phyloP scores from a whole-genome alignment of 2,113 vertebrate species.

The Cathartes aura region DNA sequence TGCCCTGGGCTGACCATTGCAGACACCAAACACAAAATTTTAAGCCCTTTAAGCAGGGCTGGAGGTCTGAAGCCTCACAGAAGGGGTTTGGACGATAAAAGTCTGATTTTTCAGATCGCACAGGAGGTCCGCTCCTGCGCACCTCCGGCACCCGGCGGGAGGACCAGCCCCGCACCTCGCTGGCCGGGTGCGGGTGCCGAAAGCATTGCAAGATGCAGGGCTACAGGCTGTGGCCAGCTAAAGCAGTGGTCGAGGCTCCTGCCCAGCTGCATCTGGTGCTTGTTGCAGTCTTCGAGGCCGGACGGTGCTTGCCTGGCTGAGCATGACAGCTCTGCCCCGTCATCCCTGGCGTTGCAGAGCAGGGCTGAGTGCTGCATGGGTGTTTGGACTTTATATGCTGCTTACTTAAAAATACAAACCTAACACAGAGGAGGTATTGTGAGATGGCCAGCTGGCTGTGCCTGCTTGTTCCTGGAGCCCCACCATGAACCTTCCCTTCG shows the following conservation, averaged over 20 bases:
- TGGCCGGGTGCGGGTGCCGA: accelerated
- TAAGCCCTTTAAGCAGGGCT: not conserved
- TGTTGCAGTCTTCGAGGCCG: accelerated
- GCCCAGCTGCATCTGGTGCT: not conserved
- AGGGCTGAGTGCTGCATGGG: not conserved
- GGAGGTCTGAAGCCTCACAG: not conserved
- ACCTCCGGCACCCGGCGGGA: not conserved
- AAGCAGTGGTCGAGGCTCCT: not conserved
- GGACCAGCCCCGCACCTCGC: not conserved
- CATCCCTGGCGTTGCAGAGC: not conserved
- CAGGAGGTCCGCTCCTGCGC: accelerated
- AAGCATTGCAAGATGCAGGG: not conserved
- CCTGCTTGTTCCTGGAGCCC: not conserved
- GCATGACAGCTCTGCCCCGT: not conserved
- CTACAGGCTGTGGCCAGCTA: not conserved
- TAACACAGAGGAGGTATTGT: slow-evolving; percentile 6
- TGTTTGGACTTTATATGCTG: not conserved
- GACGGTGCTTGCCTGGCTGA: not conserved
- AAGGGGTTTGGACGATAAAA: not conserved
- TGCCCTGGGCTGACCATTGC: not conserved
- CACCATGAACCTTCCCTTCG: not conserved
- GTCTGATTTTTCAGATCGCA: not conserved
- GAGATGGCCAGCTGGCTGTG: not conserved
- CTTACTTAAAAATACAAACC: not conserved
- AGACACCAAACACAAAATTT: not conserved